Evolutionary conservation across 2,113 vertebrate species (phyloP).

Genomic region (Orycteropus afer): DNA sequence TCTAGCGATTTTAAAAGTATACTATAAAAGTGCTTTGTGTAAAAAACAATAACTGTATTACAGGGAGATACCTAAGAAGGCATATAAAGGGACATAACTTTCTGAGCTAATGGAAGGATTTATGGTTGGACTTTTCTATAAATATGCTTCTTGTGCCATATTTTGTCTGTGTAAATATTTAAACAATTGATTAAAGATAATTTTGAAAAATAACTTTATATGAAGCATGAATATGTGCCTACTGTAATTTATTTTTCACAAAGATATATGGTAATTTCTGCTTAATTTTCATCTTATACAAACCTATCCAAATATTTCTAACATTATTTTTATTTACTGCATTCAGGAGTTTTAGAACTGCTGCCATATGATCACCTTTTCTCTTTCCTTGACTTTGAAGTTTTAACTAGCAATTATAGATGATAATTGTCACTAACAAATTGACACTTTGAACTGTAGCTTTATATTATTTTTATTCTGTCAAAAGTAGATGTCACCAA

Average conservation of each 20-base stretch:
- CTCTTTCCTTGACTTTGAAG: background rate
- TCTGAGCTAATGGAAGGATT: background rate
- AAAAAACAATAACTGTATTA: background rate
- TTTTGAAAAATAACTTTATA: background rate
- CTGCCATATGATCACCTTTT: background rate
- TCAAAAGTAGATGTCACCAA: background rate
- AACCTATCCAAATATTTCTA: background rate
- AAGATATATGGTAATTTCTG: background rate
- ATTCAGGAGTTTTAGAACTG: background rate
- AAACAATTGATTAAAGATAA: background rate
- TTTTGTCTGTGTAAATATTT: background rate
- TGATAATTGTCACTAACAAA: conserved; percentile 22
- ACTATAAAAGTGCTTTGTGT: background rate
- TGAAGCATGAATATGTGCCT: background rate
- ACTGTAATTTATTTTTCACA: background rate
- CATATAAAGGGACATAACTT: background rate
- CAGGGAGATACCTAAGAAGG: background rate
- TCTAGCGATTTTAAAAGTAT: background rate
- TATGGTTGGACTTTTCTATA: background rate
- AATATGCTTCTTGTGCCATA: background rate
- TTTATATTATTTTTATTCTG: conserved; percentile 38
- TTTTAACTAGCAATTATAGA: conserved; percentile 42
- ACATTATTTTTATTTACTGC: background rate
- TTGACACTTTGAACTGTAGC: background rate
- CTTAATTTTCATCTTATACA: background rate